Evolutionary conservation across 2,113 vertebrate species (phyloP), one percentile per base, ranked within the genome.

Genomic region (Dascyllus trimaculatus): DNA sequence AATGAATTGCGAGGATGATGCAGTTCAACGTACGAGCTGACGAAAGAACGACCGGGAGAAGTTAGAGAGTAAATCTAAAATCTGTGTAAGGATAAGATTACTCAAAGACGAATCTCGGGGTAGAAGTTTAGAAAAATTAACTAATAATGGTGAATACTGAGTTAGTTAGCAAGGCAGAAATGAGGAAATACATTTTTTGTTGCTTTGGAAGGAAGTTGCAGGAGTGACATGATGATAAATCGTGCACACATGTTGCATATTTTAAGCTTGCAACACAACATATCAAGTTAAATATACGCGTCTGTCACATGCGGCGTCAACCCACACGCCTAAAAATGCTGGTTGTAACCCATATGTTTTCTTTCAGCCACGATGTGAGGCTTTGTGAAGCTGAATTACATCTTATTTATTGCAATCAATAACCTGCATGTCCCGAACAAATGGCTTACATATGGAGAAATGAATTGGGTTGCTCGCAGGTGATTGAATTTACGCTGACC

Each of bases 391-490:
- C 64, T 40, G 32, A 81, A 75, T 56, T 19, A 18, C 43, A 69
- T 58, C 24, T 13, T 71, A 54, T 66, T 80, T 76, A 60, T 83
- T 71, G 62, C 21, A 43, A 63, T 38, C 43, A 52, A 52, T 45
- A 71, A 77, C 51, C 38, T 45, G 11, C 49, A 66, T 49, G 51
- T 40, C 51, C 48, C 1, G 5, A 60, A 15, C 32, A 45, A 75
- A 72, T 51, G n/a, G 46, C 58, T 67, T 35, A 80, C 67, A 52
- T 58, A 53, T 75, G 56, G 62, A 70, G 81, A 81, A 75, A 65
- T 21, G 49, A 57, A 81, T 54, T 10, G 40, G n/a, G 62, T 17
- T 45, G 15, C 18, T 11, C 1, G 62, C 63, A 70, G 63, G 48
- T 78, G 61, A 73, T 78, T 71, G 66, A 78, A 17, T 75, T 53